Base-by-base conservation (phyloP, 1,140 invertebrate genomes). In the Neodiprion lecontei region DNA sequence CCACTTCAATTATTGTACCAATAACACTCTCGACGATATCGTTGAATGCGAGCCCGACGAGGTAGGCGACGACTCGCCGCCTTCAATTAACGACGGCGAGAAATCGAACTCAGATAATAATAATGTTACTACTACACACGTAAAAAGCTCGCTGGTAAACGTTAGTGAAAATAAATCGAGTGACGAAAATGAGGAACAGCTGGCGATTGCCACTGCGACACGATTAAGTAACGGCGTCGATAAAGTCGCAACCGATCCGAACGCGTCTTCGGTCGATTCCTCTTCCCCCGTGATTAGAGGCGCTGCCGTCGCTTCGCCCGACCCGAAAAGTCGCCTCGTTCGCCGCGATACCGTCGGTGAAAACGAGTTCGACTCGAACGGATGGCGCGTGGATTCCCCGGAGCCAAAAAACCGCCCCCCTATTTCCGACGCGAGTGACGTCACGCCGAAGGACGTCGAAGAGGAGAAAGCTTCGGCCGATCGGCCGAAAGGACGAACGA, bases 281-380 rank as follows among this genome's bases (percentile, higher is more conserved):
- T 40, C 28, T 40, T 40, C 28, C 28, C 28, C 28, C 28, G 28
- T 40, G 28, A 40, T 40, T 40, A 40, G 28, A 40, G 28, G 28
- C 28, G 28, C 28, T 40, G 28, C 28, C 28, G 28, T 40, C 28
- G 28, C 28, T 40, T 40, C 28, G 28, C 28, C 28, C 28, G 28
- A 40, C 28, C 28, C 28, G 28, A 40, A 40, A 5, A 40, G 73
- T 28, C n/a, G 40, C 28, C 12, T 23, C 67, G 47, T 9, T 12
- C 53, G 53, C n/a, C 53, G 53, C 53, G 53, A 61, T 9, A 61
- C 53, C 53, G 53, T 14, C n/a, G 11, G n/a, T 67, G 82, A 86
- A 67, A 85, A 83, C 71, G 72, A 84, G n/a, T 86, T 88, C 69
- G 87, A 88, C 72, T 85, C 87, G n/a, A 86, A 86, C 70, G 87